phyloP scores from a whole-genome alignment of 2,113 vertebrate species.

The Dromiciops gliroides region DNA sequence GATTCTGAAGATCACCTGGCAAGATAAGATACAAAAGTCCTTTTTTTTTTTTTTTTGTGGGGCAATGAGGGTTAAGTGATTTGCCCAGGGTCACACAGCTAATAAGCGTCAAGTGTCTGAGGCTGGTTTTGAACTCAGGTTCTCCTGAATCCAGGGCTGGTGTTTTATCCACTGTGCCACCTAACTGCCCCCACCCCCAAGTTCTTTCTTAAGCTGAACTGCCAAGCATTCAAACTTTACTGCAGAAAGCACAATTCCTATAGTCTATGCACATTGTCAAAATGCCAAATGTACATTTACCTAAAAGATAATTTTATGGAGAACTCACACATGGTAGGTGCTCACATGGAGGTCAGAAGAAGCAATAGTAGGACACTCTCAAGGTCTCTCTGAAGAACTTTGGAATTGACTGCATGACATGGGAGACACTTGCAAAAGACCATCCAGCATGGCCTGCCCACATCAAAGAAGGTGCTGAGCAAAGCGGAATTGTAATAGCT shows the following conservation, averaged over 20 bases:
- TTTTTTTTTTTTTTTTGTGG: too few relatives aligned
- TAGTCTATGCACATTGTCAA: not conserved
- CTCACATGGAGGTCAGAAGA: not conserved
- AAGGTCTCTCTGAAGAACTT: not conserved
- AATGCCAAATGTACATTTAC: not conserved
- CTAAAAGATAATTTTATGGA: not conserved
- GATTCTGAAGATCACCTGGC: not conserved
- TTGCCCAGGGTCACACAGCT: too few relatives aligned
- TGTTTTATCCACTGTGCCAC: too few relatives aligned
- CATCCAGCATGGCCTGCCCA: not conserved
- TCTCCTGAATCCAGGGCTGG: too few relatives aligned
- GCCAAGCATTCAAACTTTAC: too few relatives aligned
- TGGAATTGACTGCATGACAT: not conserved
- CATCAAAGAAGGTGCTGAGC: not conserved
- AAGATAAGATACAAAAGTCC: not conserved
- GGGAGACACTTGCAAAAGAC: not conserved
- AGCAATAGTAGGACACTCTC: too few relatives aligned
- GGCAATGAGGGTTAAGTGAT: too few relatives aligned
- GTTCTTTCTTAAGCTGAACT: not conserved
- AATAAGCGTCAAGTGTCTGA: too few relatives aligned
- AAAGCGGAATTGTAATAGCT: too few relatives aligned
- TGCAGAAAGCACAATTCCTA: too few relatives aligned
- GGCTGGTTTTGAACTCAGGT: too few relatives aligned
- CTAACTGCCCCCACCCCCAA: too few relatives aligned
- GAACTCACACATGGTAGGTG: not conserved